Base-by-base conservation (phyloP, 2,797 vertebrate species). In the Labeo calbasu region DNA sequence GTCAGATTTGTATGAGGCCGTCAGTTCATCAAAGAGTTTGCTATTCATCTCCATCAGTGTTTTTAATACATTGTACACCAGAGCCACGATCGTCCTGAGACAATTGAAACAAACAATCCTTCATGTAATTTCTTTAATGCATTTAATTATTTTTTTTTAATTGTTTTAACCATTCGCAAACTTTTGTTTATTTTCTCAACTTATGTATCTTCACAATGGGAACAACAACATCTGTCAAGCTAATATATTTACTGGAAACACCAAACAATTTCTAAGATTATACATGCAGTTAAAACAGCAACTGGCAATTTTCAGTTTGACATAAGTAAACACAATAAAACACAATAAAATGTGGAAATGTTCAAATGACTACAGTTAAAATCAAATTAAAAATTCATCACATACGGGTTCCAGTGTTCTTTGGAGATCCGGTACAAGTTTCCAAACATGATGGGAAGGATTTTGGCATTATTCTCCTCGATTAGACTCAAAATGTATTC, bases 331-430 rank as follows among this genome's bases (percentile, higher is more conserved):
- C n/a, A n/a, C n/a, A n/a, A n/a, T n/a, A n/a, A n/a, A n/a, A n/a
- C n/a, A n/a, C n/a, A n/a, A n/a, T 15, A 15, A 63, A 63, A 63
- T 63, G 59, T 63, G 23, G 23, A 1, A 63, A 25, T 43, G 10
- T 55, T 50, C 15, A 61, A 21, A 70, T 21, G 10, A 15, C 12
- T 32, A 36, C 25, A 63, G 15, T 14, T 13, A 21, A 71, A 1
- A 25, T 55, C 15, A 21, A 69, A 10, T 1, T 19, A 69, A 43
- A 32, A 51, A 36, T 76, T 4, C 25, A 85, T 78, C 89, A 97
- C 98, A 15, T 96, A 99, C 98, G 93, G 96, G 90, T 99, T 99
- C 98, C 98, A 99, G 96, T 99, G 98, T 91, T 99, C 98, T 95
- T 99, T 99, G 94, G 98, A 99, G 94, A 99, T 99, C 91, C 96